Evolutionary conservation across 2,797 vertebrate genomes (phyloP).

Genomic region (Muraenolepis orangiensis): DNA sequence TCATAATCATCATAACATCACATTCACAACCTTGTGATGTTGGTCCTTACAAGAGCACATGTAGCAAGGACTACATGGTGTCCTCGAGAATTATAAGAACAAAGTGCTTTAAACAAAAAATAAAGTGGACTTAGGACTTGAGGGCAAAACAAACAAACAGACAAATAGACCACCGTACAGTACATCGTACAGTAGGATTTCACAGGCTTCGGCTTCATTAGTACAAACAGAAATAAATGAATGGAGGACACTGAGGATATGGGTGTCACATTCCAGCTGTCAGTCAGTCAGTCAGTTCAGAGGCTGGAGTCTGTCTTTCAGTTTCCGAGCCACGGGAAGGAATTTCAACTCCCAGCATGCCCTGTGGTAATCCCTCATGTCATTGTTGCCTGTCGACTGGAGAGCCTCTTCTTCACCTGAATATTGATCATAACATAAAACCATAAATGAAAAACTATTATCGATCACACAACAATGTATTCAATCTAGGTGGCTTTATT

Average conservation of each 20-base stretch:
- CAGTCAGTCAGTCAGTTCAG: conserved; percentile 18
- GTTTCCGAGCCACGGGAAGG: conserved; percentile 83
- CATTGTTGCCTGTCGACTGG: conserved; percentile 68
- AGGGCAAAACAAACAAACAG: background rate
- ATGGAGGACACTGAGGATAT: background rate
- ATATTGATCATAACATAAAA: background rate
- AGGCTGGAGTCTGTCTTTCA: conserved; percentile 73
- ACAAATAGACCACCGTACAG: too few species aligned
- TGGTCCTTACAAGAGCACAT: too few species aligned
- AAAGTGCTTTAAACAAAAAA: background rate
- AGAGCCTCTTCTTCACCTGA: conserved; percentile 79
- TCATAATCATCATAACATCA: conserved; percentile 26
- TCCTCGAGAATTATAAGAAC: background rate
- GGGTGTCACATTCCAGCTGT: background rate
- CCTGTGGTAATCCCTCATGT: conserved; percentile 73
- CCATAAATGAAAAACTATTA: background rate
- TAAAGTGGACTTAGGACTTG: background rate
- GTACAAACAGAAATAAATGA: background rate
- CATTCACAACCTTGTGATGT: conserved; percentile 11
- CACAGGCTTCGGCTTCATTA: background rate
- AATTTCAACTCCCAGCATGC: conserved; percentile 90
- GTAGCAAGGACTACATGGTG: background rate
- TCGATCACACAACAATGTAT: background rate
- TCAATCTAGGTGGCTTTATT: background rate
- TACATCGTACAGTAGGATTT: too few species aligned